phyloP scores from a whole-genome alignment of 2,888 invertebrate genomes.

The Caenorhabditis sinica region DNA sequence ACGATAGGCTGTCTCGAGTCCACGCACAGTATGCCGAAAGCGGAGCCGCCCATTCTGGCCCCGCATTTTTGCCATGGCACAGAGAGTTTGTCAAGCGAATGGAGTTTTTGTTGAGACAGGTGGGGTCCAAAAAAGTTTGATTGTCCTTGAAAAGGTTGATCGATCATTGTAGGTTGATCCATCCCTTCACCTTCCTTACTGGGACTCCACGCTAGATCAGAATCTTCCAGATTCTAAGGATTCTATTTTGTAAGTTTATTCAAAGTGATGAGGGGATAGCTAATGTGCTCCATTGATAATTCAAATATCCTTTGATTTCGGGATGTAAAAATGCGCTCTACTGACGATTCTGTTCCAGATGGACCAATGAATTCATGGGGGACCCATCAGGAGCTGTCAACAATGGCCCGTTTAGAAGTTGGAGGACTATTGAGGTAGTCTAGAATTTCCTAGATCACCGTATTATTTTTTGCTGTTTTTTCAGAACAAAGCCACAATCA shows the following conservation, averaged over 20 bases:
- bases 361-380: slow-evolving; percentile 77
- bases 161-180: slow-evolving; percentile 76
- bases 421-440: slow-evolving; percentile 77
- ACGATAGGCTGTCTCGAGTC: slow-evolving; percentile 66
- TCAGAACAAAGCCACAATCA: slow-evolving; percentile 69
- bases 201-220: slow-evolving; percentile 84
- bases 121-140: not conserved
- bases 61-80: slow-evolving; percentile 72
- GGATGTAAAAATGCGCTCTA: too few species aligned
- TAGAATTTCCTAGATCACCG: not conserved
- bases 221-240: slow-evolving; percentile 80
- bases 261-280: too few species aligned
- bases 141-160: not conserved
- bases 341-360: too few species aligned
- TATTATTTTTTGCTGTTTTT: slow-evolving; percentile 4
- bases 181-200: slow-evolving; percentile 83
- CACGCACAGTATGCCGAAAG: slow-evolving; percentile 67
- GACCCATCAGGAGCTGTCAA: slow-evolving; percentile 79
- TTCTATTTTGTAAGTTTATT: slow-evolving; percentile 67
- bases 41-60: slow-evolving; percentile 75
- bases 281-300: too few species aligned
- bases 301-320: not conserved
- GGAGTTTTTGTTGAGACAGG: slow-evolving; percentile 70
- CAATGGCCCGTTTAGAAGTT: slow-evolving; percentile 83
- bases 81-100: slow-evolving; percentile 73